Evolutionary conservation across 2,888 invertebrate species (phyloP).

Genomic region (Drosophila macrospina): DNA sequence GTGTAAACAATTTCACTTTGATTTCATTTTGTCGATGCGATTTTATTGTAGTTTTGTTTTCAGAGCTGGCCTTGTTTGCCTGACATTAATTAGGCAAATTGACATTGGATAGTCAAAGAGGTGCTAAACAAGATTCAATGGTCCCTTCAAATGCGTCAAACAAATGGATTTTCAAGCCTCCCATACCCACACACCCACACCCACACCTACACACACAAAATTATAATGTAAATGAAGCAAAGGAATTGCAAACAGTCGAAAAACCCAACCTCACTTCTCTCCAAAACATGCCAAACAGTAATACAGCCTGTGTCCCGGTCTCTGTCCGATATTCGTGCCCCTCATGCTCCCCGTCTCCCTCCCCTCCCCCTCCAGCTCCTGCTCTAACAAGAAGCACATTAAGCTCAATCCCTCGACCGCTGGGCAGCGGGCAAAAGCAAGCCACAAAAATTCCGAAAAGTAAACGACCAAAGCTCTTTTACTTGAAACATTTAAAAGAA

Average conservation of each 20-base stretch:
- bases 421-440: slow-evolving; percentile 54
- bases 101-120: slow-evolving; percentile 31
- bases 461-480: slow-evolving; percentile 73
- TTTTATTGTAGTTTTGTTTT: slow-evolving; percentile 36
- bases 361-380: neutral
- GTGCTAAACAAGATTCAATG: slow-evolving; percentile 23
- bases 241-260: neutral
- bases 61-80: slow-evolving; percentile 10
- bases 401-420: slow-evolving; percentile 50
- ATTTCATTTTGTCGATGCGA: slow-evolving; percentile 29
- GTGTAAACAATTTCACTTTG: slow-evolving; percentile 37
- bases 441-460: slow-evolving; percentile 79
- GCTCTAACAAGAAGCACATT: slow-evolving; percentile 39
- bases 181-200: slow-evolving; percentile 2
- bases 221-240: slow-evolving; percentile 27
- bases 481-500: slow-evolving; percentile 81
- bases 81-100: slow-evolving; percentile 61
- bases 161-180: slow-evolving; percentile 25
- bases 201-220: slow-evolving; percentile 1
- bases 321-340: too few species aligned
- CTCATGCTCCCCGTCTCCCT: neutral
- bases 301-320: neutral
- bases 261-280: neutral
- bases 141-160: slow-evolving; percentile 14
- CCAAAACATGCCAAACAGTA: slow-evolving; percentile 12